Conservation (phyloP, 1,140 invertebrate genomes). For the Cydia fagiglandana region DNA sequence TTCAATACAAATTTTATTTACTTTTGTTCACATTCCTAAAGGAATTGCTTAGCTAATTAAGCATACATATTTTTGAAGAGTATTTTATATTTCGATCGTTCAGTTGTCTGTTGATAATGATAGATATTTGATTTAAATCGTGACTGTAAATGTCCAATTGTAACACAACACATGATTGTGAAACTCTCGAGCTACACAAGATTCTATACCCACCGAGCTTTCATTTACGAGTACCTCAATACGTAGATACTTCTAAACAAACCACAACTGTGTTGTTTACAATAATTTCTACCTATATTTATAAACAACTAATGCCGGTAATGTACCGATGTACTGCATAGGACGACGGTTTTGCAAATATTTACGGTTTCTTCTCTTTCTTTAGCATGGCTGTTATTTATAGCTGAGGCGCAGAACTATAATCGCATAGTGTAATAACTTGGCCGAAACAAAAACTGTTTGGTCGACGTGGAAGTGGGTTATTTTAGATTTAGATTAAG, state of each 20-base stretch:
- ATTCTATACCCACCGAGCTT: neutral
- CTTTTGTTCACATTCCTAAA: no score
- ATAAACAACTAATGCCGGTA: neutral
- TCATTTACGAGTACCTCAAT: neutral
- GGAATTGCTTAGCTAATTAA: no score
- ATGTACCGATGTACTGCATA: neutral
- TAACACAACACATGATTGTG: neutral
- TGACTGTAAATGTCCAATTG: neutral
- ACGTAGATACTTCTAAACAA: neutral
- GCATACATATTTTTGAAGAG: no score
- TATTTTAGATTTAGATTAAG: slow-evolving; percentile 36
- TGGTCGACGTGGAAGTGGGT: slow-evolving; percentile 10
- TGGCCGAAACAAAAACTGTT: slow-evolving; percentile 8
- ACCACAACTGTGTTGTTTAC: neutral
- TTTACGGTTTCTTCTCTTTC: slow-evolving; percentile 25
- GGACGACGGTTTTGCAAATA: neutral
- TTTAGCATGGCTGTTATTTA: neutral
- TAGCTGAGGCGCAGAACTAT: neutral
- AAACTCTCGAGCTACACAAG: neutral
- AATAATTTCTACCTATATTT: neutral
- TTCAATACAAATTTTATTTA: no score
- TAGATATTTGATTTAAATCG: no score
- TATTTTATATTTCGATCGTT: no score
- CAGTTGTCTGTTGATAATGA: no score
- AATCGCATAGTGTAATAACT: slow-evolving; percentile 5